Conservation (phyloP, 2,888 invertebrate species). For the Dasysyrphus albostriatus region DNA sequence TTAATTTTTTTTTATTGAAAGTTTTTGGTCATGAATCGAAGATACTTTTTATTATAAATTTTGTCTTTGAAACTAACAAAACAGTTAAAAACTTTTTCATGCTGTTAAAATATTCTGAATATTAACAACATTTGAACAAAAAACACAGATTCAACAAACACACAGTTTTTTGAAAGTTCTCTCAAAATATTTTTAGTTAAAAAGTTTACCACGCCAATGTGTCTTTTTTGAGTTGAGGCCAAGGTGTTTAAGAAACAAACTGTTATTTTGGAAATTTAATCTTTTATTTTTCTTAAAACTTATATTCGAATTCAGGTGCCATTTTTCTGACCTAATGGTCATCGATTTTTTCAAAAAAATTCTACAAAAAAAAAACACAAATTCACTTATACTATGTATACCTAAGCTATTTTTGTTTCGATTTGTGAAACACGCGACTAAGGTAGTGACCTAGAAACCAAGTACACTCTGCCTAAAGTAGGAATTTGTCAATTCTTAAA, state of each 20-base stretch:
- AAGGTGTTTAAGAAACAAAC: background rate
- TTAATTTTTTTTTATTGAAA: background rate
- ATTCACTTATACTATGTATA: too few relatives aligned
- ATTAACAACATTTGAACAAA: slow-evolving; percentile 36
- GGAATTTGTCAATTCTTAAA: too few relatives aligned
- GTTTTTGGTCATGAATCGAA: slow-evolving; percentile 31
- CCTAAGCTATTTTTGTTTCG: too few relatives aligned
- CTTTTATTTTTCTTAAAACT: too few relatives aligned
- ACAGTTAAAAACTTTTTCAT: slow-evolving; percentile 8
- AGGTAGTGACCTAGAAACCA: too few relatives aligned
- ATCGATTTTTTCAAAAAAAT: too few relatives aligned
- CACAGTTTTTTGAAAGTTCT: slow-evolving; percentile 48
- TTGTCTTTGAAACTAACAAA: slow-evolving; percentile 19
- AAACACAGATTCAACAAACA: slow-evolving; percentile 29
- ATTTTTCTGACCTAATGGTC: too few relatives aligned
- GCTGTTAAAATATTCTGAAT: slow-evolving; percentile 32
- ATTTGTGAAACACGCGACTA: too few relatives aligned
- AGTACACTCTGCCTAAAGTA: too few relatives aligned
- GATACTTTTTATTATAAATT: slow-evolving; percentile 3
- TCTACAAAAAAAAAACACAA: too few relatives aligned
- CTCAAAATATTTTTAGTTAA: slow-evolving; percentile 32
- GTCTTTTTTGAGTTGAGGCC: background rate
- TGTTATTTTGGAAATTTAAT: background rate
- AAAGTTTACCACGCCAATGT: background rate
- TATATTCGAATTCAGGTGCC: too few relatives aligned